Evolutionary conservation across 2,888 invertebrate genomes (phyloP).

Genomic region (Temnothorax ravouxi): DNA sequence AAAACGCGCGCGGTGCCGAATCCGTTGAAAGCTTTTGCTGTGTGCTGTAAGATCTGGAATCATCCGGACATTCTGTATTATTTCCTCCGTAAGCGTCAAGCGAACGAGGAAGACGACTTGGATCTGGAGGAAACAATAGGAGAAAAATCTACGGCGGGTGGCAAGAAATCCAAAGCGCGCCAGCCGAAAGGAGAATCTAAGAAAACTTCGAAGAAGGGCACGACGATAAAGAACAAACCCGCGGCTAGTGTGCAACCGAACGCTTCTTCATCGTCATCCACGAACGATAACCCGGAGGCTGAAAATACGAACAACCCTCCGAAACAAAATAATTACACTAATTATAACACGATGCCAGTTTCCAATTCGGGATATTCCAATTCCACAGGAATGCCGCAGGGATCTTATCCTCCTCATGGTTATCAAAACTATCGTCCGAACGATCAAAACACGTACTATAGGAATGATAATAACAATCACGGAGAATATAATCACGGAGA

Average conservation of each 20-base stretch:
- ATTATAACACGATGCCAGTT: slow-evolving; percentile 76
- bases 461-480: slow-evolving; percentile 76
- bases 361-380: slow-evolving; percentile 79
- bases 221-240: slow-evolving; percentile 87
- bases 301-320: slow-evolving; percentile 61
- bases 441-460: slow-evolving; percentile 82
- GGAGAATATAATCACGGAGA: slow-evolving; percentile 76
- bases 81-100: slow-evolving; percentile 93
- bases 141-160: slow-evolving; percentile 84
- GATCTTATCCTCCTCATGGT: slow-evolving; percentile 77
- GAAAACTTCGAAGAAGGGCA: slow-evolving; percentile 80
- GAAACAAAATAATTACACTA: slow-evolving; percentile 77
- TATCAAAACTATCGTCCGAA: slow-evolving; percentile 81
- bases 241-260: slow-evolving; percentile 88
- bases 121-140: slow-evolving; percentile 93
- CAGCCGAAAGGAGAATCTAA: slow-evolving; percentile 85
- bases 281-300: slow-evolving; percentile 72
- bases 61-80: slow-evolving; percentile 97
- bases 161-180: slow-evolving; percentile 84
- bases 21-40: slow-evolving; percentile 98
- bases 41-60: slow-evolving; percentile 99
- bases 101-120: slow-evolving; percentile 92
- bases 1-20: slow-evolving; percentile 95
- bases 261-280: slow-evolving; percentile 77
- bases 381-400: slow-evolving; percentile 65